phyloP scores from a whole-genome alignment of 2,888 invertebrate species.

The Dynastes hyllus region DNA sequence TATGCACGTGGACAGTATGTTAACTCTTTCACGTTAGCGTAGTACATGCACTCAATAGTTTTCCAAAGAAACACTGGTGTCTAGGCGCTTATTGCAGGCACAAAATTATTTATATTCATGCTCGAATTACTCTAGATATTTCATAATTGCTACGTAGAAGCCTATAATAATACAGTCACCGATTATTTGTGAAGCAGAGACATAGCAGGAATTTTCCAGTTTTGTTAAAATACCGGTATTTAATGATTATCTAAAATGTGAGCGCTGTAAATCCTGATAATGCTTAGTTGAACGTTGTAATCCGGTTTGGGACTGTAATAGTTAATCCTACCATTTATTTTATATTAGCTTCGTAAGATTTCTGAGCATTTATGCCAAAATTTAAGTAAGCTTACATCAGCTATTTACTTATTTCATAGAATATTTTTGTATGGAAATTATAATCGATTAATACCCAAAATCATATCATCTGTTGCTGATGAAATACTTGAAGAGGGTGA shows the following conservation, averaged over 20 bases:
- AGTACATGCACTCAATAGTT: not conserved
- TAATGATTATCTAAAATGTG: not conserved
- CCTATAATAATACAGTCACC: not conserved
- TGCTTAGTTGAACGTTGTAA: not conserved
- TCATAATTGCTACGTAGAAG: not conserved
- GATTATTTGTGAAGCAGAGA: constrained; percentile 3
- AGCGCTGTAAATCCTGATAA: not conserved
- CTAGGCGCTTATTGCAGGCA: not conserved
- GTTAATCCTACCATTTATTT: not conserved
- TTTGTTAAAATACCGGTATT: not conserved
- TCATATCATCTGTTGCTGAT: too few species aligned
- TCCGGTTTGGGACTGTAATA: not conserved
- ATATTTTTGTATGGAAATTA: too few species aligned
- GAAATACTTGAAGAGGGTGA: too few species aligned
- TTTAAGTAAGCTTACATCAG: too few species aligned
- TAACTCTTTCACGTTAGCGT: not conserved
- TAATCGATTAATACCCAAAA: too few species aligned
- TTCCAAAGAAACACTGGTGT: not conserved
- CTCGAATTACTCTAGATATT: not conserved
- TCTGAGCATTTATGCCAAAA: not conserved
- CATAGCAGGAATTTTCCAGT: not conserved
- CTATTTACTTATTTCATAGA: too few species aligned
- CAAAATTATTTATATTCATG: not conserved
- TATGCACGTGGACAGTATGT: not conserved
- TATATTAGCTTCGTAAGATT: not conserved